A percentile compares a stretch with the other conserved stretches of the same genome.
These are phyloP conservation scores for Rhinichthys klamathensis DNA, from an alignment of 2,113 vertebrate species.

Conservation along the genomic window DNA sequence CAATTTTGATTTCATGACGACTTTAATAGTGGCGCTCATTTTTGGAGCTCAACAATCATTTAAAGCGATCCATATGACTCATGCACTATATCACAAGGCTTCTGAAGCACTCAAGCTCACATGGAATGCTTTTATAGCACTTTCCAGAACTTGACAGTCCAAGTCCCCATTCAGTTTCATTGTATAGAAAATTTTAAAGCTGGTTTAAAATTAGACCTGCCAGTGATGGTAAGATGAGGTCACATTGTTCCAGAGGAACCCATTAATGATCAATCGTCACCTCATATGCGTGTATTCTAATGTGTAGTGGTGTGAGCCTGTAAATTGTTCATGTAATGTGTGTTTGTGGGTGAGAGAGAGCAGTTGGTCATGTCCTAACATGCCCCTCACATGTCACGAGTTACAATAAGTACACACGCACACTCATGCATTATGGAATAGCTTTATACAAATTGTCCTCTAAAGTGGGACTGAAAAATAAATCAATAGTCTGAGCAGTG, in stretches of 20 bases:
- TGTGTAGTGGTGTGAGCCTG: background rate
- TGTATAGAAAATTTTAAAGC: conserved; percentile 1
- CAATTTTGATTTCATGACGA: too few species aligned
- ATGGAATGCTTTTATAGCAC: background rate
- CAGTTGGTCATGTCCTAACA: conserved; percentile 26
- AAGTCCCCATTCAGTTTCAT: background rate
- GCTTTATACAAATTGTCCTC: conserved; percentile 28
- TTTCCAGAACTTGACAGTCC: background rate
- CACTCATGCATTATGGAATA: conserved; percentile 30
- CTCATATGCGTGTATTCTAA: background rate
- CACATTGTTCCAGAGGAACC: background rate
- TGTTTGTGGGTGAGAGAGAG: background rate
- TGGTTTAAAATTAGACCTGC: background rate
- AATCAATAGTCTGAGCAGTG: conserved; percentile 26
- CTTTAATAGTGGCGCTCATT: too few species aligned
- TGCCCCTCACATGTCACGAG: conserved; percentile 5
- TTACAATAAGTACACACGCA: conserved; percentile 1
- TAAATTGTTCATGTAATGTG: background rate
- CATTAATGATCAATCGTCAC: background rate
- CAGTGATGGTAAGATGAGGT: background rate
- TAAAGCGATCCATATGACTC: background rate
- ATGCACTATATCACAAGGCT: background rate
- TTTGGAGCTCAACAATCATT: too few species aligned
- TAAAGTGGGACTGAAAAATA: conserved; percentile 23
- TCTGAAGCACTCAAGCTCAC: background rate